Evolutionary conservation across 2,888 invertebrate genomes (phyloP), one percentile per base, ranked within the genome.

Genomic region (Oxystoma pomonae): DNA sequence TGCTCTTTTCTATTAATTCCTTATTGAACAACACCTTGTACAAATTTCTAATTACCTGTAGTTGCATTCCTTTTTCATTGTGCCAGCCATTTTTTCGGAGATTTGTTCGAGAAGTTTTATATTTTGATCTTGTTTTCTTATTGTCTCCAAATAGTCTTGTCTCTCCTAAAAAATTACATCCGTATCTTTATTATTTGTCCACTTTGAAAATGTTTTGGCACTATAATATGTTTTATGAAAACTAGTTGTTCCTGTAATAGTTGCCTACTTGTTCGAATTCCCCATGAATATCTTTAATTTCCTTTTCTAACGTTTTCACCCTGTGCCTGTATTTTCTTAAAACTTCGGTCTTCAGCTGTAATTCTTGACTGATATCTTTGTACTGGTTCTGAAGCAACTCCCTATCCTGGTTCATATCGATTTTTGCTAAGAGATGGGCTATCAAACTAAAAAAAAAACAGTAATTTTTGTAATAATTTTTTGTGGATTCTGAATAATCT

Each of bases 111-210:
- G 78, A 55, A 92, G 82, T 76, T 88, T 87, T 19, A 89, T 75
- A 71, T 89, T 87, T 67, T 85, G 85, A 62, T 91, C 89, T 71
- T 91, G 88, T 68, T 87, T 84, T 17, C 92, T 81, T 35, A 93
- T 91, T 0, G 91, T 89, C 73, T 93, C 92, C 67, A 94, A 78
- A 75, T 92, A 93, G 75, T 92, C 92, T n/a, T 89, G 86, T 1
- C 92, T 81, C 74, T 93, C 92, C 61, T 35, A 35, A 35, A 35
- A 35, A 35, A 35, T 7, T 7, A n/a, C n/a, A n/a, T n/a, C n/a
- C n/a, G n/a, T n/a, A n/a, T n/a, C n/a, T n/a, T n/a, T n/a, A n/a
- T n/a, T n/a, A n/a, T n/a, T n/a, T n/a, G n/a, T n/a, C n/a, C n/a
- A n/a, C n/a, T n/a, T n/a, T n/a, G n/a, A n/a, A n/a, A n/a, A n/a